Evolutionary conservation across 2,888 invertebrate species (phyloP), one percentile per base, ranked within the genome.

Genomic region (Muschampia plurimacula): DNA sequence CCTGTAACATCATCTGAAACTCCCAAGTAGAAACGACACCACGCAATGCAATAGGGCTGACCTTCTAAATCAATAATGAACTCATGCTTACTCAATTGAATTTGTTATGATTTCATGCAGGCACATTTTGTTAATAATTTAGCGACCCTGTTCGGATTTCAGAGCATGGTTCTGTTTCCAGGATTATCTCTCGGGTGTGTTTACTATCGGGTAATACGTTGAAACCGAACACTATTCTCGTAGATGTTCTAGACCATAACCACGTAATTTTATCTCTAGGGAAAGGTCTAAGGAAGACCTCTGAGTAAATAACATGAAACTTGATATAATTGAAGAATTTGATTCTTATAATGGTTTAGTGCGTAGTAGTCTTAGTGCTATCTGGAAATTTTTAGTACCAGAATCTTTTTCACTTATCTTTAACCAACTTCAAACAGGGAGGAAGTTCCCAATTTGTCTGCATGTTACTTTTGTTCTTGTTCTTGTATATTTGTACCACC

Each of bases 21-120:
- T 22, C 52, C 9, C 52, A 15, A 15, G 52, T 55, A 55, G 52
- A 55, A 55, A 55, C 9, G 52, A 8, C 52, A 15, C 15, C 9
- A 49, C 15, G 52, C 8, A 55, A 55, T 15, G 49, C 49, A n/a
- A 55, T 55, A 55, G 52, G 22, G 52, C 15, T 87, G 87, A 89
- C 89, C 89, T 87, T 86, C 83, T 90, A 89, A 89, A 90, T 91
- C 86, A 89, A 86, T 89, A 87, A 90, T 89, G 89, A 89, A 89
- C 89, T 84, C 87, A 90, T 89, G 90, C 88, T 84, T 78, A 77
- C 41, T 22, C 28, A 52, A 72, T 67, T 72, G 72, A 72, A 72
- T 72, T 41, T 32, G 52, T 41, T 67, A 72, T 59, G 65, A 46
- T 59, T 71, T 49, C 59, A 59, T 66, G 32, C 49, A 66, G 71